Evolutionary conservation across 2,888 invertebrate genomes (phyloP).

Genomic region (Yponomeuta malinellus): DNA sequence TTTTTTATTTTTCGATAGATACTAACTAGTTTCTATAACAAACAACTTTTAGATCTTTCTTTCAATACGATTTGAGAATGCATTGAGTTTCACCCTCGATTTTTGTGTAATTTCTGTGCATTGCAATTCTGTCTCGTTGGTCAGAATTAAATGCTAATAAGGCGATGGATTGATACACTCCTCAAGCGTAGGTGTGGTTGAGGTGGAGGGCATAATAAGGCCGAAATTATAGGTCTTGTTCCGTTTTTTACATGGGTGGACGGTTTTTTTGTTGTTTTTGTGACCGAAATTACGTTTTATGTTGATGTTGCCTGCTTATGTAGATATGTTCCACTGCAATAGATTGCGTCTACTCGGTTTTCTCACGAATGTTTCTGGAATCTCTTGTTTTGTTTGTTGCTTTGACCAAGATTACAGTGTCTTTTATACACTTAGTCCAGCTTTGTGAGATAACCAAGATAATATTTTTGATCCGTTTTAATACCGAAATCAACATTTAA

Average conservation of each 20-base stretch:
- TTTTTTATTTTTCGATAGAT: no score
- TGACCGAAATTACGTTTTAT: neutral
- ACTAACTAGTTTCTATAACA: no score
- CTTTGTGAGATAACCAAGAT: no score
- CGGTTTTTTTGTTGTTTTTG: neutral
- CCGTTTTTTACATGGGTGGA: slow-evolving; percentile 2
- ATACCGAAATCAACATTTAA: neutral
- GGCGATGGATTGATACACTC: slow-evolving; percentile 53
- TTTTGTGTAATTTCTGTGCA: neutral
- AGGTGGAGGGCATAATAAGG: slow-evolving; percentile 10
- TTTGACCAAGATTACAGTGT: no score
- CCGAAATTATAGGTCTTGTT: slow-evolving; percentile 15
- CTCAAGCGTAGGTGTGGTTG: slow-evolving; percentile 27
- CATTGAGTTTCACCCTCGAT: neutral
- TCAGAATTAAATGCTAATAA: slow-evolving; percentile 72
- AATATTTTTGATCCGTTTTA: no score
- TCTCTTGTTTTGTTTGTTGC: neutral
- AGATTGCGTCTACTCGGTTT: neutral
- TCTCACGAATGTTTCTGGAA: neutral
- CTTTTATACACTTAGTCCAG: no score
- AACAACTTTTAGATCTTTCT: no score
- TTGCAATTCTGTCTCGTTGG: slow-evolving; percentile 28
- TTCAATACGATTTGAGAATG: no score
- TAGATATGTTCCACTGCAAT: neutral
- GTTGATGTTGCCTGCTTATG: neutral